Evolutionary conservation across 2,797 vertebrate genomes (phyloP), one percentile per base, ranked within the genome.

Genomic region (Pseudotriccus pelzelni): DNA sequence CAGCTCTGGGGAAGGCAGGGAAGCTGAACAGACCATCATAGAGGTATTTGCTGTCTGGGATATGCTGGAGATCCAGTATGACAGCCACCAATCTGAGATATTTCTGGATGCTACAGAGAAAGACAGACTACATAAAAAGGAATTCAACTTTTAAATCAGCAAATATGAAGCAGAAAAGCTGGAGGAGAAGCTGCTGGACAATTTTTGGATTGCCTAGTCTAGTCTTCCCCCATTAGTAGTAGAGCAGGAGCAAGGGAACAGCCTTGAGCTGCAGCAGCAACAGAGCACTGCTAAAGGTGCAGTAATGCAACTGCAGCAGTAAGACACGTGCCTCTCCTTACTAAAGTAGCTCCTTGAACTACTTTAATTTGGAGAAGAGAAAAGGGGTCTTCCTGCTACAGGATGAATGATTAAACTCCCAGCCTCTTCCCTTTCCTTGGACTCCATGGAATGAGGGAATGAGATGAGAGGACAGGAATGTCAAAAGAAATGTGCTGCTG

Each of bases 71-170:
- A 99, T 98, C 99, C 99, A 99, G 94, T 99, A 96, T 34, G 99
- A 99, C 24, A 99, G 97, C 99, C 99, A 99, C 99, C 99, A 99
- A 93, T 99, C 99, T 0, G 99, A 99, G 3, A 98, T 81, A 21
- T 99, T 99, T 97, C 98, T 99, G 36, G 99, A 98, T 50, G 97
- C 99, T 99, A 96, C 16, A 88, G 73, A 93, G 56, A 87, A 79
- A 93, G 36, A 78, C 32, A 93, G 53, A 81, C 46, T 27, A 55
- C 5, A 16, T 92, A 37, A 89, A 86, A 41, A 79, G 59, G 34
- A 56, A 81, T 68, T 83, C 77, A 90, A 6, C 36, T 32, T 82
- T 63, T 5, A 3, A 72, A 62, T 63, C 19, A 50, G 41, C 58
- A 90, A 90, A 74, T 10, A 52, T 4, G 55, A 80, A 80, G 52